Percentiles rank a stretch among this genome's conserved stretches.
phyloP scores from a whole-genome alignment of 2,888 invertebrate species.

The Latrodectus elegans region DNA sequence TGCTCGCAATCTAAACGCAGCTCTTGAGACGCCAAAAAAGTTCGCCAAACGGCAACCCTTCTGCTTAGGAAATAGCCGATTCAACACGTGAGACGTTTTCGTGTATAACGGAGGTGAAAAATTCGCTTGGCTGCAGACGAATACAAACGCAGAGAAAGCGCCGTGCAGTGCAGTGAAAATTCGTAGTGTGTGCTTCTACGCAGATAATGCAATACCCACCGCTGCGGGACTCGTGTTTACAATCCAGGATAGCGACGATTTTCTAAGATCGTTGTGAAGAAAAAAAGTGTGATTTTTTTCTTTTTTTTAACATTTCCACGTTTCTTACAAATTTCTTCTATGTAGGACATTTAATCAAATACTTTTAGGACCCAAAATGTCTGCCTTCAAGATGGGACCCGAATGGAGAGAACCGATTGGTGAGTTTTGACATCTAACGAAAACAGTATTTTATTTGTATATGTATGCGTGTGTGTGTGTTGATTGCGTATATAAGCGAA shows the following conservation, averaged over 20 bases:
- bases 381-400: slow-evolving; percentile 62
- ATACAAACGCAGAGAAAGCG: slow-evolving; percentile 1
- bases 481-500: slow-evolving; percentile 20
- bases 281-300: background rate
- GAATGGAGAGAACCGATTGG: slow-evolving; percentile 64
- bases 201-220: slow-evolving; percentile 2
- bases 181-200: background rate
- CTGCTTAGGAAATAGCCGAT: slow-evolving; percentile 55
- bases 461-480: background rate
- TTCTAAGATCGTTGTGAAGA: slow-evolving; percentile 1
- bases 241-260: slow-evolving; percentile 18
- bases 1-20: background rate
- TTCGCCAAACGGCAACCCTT: slow-evolving; percentile 9
- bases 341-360: slow-evolving; percentile 19
- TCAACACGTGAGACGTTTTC: slow-evolving; percentile 64
- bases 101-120: slow-evolving; percentile 27
- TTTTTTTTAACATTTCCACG: background rate
- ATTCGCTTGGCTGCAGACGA: slow-evolving; percentile 27
- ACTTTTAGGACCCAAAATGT: slow-evolving; percentile 32
- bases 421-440: slow-evolving; percentile 27
- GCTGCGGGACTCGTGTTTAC: slow-evolving; percentile 44
- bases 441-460: background rate
- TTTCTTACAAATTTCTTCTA: background rate
- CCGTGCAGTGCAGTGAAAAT: slow-evolving; percentile 10
- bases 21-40: slow-evolving; percentile 2